Conservation (phyloP, 2,797 vertebrate species). For the Galago senegalensis region DNA sequence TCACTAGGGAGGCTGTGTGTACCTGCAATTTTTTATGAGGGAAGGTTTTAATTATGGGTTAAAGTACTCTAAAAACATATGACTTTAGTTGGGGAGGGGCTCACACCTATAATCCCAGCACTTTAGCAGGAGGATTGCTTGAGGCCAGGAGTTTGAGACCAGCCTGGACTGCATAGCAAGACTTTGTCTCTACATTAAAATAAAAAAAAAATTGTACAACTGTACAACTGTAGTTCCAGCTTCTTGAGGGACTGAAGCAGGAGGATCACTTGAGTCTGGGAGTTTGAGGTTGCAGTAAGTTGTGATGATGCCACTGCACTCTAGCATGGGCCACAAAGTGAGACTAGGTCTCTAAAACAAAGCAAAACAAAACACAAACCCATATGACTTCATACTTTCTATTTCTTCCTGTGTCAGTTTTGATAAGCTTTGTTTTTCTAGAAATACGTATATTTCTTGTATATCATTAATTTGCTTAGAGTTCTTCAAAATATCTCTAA, state of each 20-base stretch:
- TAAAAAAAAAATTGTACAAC: not conserved
- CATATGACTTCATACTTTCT: constrained; percentile 4
- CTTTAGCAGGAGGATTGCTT: not conserved
- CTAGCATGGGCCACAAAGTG: too few species aligned
- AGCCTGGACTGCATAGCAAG: not conserved
- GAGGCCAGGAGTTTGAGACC: not conserved
- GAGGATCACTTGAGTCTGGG: not conserved
- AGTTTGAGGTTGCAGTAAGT: not conserved
- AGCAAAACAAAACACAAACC: not conserved
- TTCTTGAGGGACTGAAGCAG: not conserved
- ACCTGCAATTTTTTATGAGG: not conserved
- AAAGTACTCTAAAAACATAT: constrained; percentile 11
- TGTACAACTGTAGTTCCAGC: not conserved
- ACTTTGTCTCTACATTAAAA: not conserved
- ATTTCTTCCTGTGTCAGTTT: constrained; percentile 51
- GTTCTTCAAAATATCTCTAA: constrained; percentile 2
- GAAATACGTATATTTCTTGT: not conserved
- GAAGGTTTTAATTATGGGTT: not conserved
- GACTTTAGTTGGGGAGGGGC: not conserved
- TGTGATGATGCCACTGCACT: too few species aligned
- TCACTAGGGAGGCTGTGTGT: not conserved
- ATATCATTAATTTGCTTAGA: constrained; percentile 35
- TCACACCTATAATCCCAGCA: not conserved
- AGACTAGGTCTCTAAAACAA: not conserved
- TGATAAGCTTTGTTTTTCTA: constrained; percentile 42